These are phyloP conservation scores for Poecilobothrus nobilitatus DNA, from an alignment of 2,888 invertebrate genomes.

Conservation along the genomic window DNA sequence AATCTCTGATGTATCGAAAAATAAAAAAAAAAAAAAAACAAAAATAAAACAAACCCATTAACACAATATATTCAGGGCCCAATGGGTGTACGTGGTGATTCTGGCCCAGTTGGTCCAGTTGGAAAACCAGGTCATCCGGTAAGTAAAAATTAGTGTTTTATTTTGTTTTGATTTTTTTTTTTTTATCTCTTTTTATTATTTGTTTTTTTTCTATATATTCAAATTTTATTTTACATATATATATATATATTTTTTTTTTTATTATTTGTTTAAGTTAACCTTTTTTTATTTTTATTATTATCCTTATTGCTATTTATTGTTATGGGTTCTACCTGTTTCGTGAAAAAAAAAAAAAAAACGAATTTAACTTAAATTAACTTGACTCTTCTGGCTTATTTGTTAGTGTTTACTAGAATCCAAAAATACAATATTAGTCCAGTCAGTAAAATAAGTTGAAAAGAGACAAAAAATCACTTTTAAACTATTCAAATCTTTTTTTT, in stretches of 20 bases:
- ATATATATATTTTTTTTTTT: not conserved
- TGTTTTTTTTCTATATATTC: not conserved
- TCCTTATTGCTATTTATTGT: not conserved
- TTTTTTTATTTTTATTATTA: not conserved
- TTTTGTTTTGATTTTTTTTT: slow-evolving; percentile 19
- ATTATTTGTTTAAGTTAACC: not conserved
- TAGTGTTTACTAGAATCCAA: too few species aligned
- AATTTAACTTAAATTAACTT: too few species aligned
- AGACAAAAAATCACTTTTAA: not conserved
- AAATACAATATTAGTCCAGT: too few species aligned
- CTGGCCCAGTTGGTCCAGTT: slow-evolving; percentile 40
- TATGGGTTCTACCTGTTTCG: not conserved
- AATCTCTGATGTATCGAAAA: not conserved
- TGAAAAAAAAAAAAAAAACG: too few species aligned
- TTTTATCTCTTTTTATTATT: not conserved
- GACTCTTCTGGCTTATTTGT: too few species aligned
- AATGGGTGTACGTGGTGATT: slow-evolving; percentile 44
- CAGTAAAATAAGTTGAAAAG: too few species aligned
- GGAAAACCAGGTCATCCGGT: slow-evolving; percentile 45
- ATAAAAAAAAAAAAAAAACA: not conserved
- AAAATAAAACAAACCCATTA: not conserved
- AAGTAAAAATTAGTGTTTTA: slow-evolving; percentile 26
- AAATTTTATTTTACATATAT: too few species aligned
- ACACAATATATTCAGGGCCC: slow-evolving; percentile 34
- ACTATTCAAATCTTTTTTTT: not conserved